A percentile compares a stretch with the other conserved stretches of the same genome.
These are phyloP conservation scores for Melangyna quadrimaculata DNA, from an alignment of 2,888 invertebrate genomes.

Conservation along the genomic window DNA sequence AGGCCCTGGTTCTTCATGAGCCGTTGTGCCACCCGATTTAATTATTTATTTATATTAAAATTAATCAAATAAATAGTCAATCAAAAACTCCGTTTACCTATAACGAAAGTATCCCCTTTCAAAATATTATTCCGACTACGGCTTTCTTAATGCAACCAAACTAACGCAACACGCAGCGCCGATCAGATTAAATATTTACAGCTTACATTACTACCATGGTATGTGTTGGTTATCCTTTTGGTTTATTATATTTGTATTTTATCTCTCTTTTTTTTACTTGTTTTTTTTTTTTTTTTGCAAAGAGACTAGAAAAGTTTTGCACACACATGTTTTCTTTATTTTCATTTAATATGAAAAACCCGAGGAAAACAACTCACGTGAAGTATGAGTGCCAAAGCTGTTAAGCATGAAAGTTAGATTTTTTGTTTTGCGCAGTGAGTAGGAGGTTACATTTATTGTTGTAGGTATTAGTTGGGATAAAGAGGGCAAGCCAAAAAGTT, in stretches of 20 bases:
- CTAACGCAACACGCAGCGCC: not conserved
- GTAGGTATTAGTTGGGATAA: slow-evolving; percentile 7
- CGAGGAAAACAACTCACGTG: slow-evolving; percentile 11
- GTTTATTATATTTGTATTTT: slow-evolving; percentile 15
- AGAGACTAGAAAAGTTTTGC: slow-evolving; percentile 29
- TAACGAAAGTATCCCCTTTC: too few relatives aligned
- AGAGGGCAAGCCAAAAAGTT: slow-evolving; percentile 55
- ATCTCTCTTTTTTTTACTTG: not conserved
- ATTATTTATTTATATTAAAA: too few relatives aligned
- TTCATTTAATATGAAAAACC: slow-evolving; percentile 12
- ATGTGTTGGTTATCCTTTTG: slow-evolving; percentile 46
- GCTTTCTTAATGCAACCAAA: not conserved
- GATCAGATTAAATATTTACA: slow-evolving; percentile 60
- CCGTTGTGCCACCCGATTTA: too few relatives aligned
- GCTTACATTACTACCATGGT: slow-evolving; percentile 48
- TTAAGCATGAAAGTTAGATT: slow-evolving; percentile 32
- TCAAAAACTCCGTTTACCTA: too few relatives aligned
- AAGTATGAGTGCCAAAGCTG: slow-evolving; percentile 24
- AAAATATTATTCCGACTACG: not conserved
- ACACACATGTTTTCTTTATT: slow-evolving; percentile 25
- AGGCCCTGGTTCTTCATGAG: too few relatives aligned
- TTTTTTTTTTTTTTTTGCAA: not conserved
- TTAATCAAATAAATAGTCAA: too few relatives aligned
- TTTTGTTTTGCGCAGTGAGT: slow-evolving; percentile 1
- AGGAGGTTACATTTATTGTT: slow-evolving; percentile 37